Evolutionary conservation across 2,797 vertebrate species (phyloP), one percentile per base, ranked within the genome.

Genomic region (Leontocebus nigricollis): DNA sequence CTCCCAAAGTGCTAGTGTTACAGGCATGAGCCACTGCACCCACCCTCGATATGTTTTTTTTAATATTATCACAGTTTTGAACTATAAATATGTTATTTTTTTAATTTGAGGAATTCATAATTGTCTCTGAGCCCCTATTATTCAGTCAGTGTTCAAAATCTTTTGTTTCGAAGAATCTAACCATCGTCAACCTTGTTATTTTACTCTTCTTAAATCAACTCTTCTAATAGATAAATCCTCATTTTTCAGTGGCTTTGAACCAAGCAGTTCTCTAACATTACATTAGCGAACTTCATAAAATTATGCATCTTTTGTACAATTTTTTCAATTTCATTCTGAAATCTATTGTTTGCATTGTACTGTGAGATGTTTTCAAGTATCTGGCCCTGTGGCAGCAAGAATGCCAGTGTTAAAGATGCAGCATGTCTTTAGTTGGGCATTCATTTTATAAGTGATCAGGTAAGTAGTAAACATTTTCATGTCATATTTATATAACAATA

Each of bases 11-110:
- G 30, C 30, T 64, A 7, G 30, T 30, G 17, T n/a, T 64, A 64
- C 14, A 64, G 61, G 61, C 7, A 17, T 64, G 15, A 64, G 61
- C 30, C 61, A 64, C 17, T 64, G 61, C 61, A 64, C 15, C 30
- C 30, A 64, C 30, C 61, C 61, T 64, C 61, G 36, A 36, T 48
- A 36, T 27, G 36, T 75, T 22, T 61, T 22, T 61, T 88, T 86
- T 55, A 81, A 95, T 94, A 88, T 81, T 80, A 72, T 36, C 59
- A 85, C 46, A 50, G 33, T 95, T 93, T 77, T 61, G 36, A 50
- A 72, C 17, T 26, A 82, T 81, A 94, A 75, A 88, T 46, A 91
- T 26, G 19, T 93, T 59, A 61, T 61, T 76, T 72, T 92, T 92
- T 61, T 36, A 88, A 93, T 52, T 88, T 2, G 70, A 94, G 24